Base-by-base conservation (phyloP, 2,113 vertebrate species). In the Hoplias malabaricus region DNA sequence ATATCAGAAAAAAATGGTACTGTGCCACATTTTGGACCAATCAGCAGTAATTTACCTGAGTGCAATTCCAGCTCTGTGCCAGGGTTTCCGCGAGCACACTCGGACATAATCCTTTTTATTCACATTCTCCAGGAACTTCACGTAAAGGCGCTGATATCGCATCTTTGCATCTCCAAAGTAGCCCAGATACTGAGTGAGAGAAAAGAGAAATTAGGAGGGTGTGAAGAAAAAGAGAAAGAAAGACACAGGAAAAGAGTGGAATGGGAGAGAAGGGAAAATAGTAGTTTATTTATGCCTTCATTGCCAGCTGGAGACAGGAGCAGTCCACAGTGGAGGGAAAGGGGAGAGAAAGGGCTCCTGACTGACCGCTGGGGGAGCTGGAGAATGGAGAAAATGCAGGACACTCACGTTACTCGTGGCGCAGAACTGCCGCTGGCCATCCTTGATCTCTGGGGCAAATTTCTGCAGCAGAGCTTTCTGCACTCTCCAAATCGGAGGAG, bases 91-190 rank as follows among this genome's bases (percentile, higher is more conserved):
- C 3, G 95, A 95, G 74, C 96, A 97, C 71, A 97, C 95, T 69
- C 96, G 85, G 54, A 97, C 96, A 0, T 96, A 97, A 84, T 97
- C 96, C 88, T 97, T 97, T 88, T 97, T 97, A 87, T 95, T 96
- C 70, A 97, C 93, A 2, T 96, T 97, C 83, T 97, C 96, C 90
- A 97, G 86, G 84, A 97, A 97, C 86, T 97, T 97, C 2, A 97
- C 96, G 1, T 97, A 97, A 63, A 97, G 93, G 3, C 95, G 93
- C 88, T 97, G 95, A 89, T 96, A 97, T 14, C 95, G 90, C 82
- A 93, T 94, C 88, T 97, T 97, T 0, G 96, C 96, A 16, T 96
- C 95, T 23, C 96, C 96, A 16, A 96, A 97, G 84, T 96, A 96
- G 23, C 96, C 96, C 73, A 97, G 92, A 84, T 97, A 97, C 95